Base-by-base conservation (phyloP, 2,113 vertebrate genomes). In the Morone chrysops region DNA sequence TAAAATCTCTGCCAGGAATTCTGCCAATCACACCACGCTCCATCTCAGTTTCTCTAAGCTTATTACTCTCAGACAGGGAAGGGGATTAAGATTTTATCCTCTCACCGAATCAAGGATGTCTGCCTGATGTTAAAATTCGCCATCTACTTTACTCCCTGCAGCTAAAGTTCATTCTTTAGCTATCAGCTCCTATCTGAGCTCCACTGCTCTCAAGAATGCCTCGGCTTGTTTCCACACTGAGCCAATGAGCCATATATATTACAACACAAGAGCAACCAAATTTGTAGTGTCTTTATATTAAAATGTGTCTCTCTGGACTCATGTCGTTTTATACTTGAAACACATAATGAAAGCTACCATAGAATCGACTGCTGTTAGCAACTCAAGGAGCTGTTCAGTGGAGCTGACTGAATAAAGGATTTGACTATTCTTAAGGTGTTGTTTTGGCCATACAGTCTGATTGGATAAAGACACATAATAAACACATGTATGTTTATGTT, bases 11-110 rank as follows among this genome's bases (percentile, higher is more conserved):
- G 20, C 4, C 47, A 38, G 48, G 80, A 80, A 77, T 57, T 81
- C n/a, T 61, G 16, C 3, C 40, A 18, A 25, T 69, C 75, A 66
- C 82, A 45, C 70, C 31, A 45, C 17, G 3, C 70, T 79, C 69
- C 61, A 74, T 73, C 76, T 77, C 17, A 22, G 31, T 11, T 38
- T n/a, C 61, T 69, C 65, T 88, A 75, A 81, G 79, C 77, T 48
- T 16, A 81, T 88, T 81, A 78, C 70, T 81, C 50, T 76, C 82
- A 59, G 61, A 47, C 76, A 62, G 56, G 48, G 43, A 70, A 36
- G 45, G 41, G 76, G 70, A 86, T 84, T 90, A 71, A 82, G 78
- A 81, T 77, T 81, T 60, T 81, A 79, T 90, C 67, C 83, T 60
- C 16, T 80, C 72, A 61, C 67, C 25, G 7, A 81, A 81, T 72